phyloP scores from a whole-genome alignment of 2,113 vertebrate species.

The Leptosomus discolor region DNA sequence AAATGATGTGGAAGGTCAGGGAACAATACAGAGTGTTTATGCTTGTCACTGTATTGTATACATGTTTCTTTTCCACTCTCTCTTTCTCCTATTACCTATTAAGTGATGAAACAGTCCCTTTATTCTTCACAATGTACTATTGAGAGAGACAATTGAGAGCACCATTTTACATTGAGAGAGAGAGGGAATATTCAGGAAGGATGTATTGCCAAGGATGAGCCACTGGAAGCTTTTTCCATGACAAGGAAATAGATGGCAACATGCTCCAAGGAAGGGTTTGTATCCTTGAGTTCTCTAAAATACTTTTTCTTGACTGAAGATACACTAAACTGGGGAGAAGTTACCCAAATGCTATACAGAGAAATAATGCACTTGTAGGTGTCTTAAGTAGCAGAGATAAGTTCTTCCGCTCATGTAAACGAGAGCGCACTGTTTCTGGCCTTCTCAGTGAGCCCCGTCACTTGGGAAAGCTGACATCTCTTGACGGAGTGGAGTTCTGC shows the following conservation, averaged over 20 bases:
- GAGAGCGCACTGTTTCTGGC: background rate
- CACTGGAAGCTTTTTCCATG: background rate
- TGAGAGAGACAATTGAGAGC: background rate
- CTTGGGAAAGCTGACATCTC: background rate
- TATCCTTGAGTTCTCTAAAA: background rate
- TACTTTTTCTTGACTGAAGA: background rate
- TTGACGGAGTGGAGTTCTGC: background rate
- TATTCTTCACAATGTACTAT: background rate
- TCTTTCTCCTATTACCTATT: accelerated
- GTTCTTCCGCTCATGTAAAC: background rate
- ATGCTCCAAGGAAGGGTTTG: background rate
- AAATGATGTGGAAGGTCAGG: background rate
- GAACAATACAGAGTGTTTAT: background rate
- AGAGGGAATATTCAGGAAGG: background rate
- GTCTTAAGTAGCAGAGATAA: background rate
- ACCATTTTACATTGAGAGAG: background rate
- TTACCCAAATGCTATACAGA: background rate
- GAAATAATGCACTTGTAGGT: background rate
- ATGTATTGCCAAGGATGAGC: background rate
- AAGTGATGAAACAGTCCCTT: background rate
- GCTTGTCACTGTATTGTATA: background rate
- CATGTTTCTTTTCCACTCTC: background rate
- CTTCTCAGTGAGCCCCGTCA: accelerated
- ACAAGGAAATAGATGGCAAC: background rate
- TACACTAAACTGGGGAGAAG: background rate